Percentiles rank a stretch among this genome's conserved stretches.
Evolutionary conservation across 2,797 vertebrate species (phyloP).

Genomic region (Sebastes aleutianus): DNA sequence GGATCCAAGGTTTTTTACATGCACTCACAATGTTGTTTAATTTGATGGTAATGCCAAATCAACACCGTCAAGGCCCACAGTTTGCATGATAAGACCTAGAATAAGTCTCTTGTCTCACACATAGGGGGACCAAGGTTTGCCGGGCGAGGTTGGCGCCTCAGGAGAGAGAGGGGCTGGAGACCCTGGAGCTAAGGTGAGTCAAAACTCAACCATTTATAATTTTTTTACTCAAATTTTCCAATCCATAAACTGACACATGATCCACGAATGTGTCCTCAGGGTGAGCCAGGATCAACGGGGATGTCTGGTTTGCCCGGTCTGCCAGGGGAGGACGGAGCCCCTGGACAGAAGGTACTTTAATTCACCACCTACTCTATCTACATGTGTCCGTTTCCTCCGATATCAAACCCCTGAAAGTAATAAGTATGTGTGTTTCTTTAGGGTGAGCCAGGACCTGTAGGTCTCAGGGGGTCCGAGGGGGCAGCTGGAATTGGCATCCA

Average conservation of each 20-base stretch:
- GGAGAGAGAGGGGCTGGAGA: conserved; percentile 87
- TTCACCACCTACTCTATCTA: background rate
- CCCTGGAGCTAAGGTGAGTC: conserved; percentile 84
- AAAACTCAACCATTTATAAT: background rate
- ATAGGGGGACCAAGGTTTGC: conserved; percentile 87
- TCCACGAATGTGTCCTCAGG: conserved; percentile 71
- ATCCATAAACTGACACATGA: background rate
- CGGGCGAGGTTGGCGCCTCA: conserved; percentile 84
- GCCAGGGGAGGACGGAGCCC: conserved; percentile 90
- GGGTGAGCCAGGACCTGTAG: conserved; percentile 86
- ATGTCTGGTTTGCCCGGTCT: conserved; percentile 87
- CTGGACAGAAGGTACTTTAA: conserved; percentile 87
- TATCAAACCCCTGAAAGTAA: background rate
- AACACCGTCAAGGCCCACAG: no score
- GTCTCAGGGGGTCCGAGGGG: conserved; percentile 87
- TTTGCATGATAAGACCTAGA: background rate
- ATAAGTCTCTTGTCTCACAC: conserved; percentile 2
- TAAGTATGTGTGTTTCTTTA: conserved; percentile 47
- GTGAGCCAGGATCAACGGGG: conserved; percentile 86
- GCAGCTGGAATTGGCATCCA: conserved; percentile 84
- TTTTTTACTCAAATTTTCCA: background rate
- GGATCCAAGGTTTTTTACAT: conserved; percentile 84
- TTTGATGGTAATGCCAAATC: background rate
- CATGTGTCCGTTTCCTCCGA: background rate
- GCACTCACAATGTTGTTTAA: background rate